These are phyloP conservation scores for rat (Rattus norvegicus) DNA, from an alignment of 2,113 vertebrate genomes.

Conservation along the genomic window GRCr8 NC_086020.1:110222501-110223000, in stretches of 20 bases:
- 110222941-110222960: background rate
- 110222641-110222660: background rate
- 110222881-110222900: background rate
- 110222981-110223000: conserved; percentile 32
- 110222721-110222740: background rate
- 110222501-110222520: background rate
- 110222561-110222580: conserved; percentile 1
- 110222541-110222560: background rate
- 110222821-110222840: background rate
- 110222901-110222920: background rate
- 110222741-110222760: conserved; percentile 12
- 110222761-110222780: conserved; percentile 7
- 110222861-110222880: background rate
- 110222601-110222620: background rate
- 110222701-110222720: background rate
- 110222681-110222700: background rate
- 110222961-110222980: background rate
- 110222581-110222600: background rate
- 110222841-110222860: background rate
- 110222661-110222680: background rate
- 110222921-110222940: background rate
- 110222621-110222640: conserved; percentile 30
- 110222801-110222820: background rate
- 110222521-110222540: conserved; percentile 32
- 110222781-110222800: background rate